Base-by-base conservation (phyloP, 2,888 invertebrate genomes). In the Lycocerus yunnanus region DNA sequence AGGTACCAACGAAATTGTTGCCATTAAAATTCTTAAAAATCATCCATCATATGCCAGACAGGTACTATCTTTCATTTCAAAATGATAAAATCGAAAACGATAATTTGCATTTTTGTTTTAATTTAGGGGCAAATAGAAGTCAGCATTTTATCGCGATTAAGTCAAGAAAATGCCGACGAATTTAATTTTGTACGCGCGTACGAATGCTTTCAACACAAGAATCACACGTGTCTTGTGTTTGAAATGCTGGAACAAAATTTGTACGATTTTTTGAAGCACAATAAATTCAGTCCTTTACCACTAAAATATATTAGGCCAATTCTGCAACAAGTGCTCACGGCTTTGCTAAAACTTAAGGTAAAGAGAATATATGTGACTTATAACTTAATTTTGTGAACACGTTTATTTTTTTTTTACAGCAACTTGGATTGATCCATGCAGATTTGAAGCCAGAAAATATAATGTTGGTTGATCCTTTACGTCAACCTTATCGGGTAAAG, bases 181-280 rank as follows among this genome's bases (percentile, higher is more conserved):
- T 99, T 97, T 91, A 99, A 99, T 91, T 99, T 99, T 91, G 99
- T 99, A 83, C 96, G 99, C 80, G 99, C 99, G 66, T 98, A 97
- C 89, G 99, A 99, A 89, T 99, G 99, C 90, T 99, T 99, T 90
- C 97, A 98, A 90, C 99, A 99, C 89, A 98, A 98, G 88, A 98
- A 97, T 87, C 99, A 99, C 90, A 99, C 99, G 72, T 99, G 99
- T 88, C 92, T 99, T 88, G 99, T 99, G 86, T 99, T 99, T 88
- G 99, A 99, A 90, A 99, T 99, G 98, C 92, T 99, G 84, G 99
- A 99, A 87, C 99, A 99, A 90, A 99, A 99, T 89, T 91, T 99
- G 81, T 99, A 99, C 89, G 99, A 99, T 90, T 99, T 99, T 89
- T 93, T 99, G 81, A 99, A 99, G 88, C 98, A 98, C 89, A 99